These are phyloP conservation scores for Triplophysa bombifrons DNA, from an alignment of 2,797 vertebrate genomes.

Conservation along the genomic window DNA sequence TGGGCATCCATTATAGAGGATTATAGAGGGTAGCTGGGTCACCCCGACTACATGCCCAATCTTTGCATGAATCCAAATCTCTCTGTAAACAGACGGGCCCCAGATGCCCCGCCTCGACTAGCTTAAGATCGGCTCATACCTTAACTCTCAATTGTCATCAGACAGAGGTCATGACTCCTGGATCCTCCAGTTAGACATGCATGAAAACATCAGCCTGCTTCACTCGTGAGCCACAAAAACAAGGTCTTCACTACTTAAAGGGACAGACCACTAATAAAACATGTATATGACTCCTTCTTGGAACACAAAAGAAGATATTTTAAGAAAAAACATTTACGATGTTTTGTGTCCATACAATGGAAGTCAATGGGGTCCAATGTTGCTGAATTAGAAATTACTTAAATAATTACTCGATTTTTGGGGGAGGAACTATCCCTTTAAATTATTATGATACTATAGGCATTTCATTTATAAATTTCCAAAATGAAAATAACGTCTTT, in stretches of 20 bases:
- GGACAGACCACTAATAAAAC: no score
- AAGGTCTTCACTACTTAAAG: neutral
- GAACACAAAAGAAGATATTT: no score
- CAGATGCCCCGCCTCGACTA: neutral
- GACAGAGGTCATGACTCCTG: conserved; percentile 20
- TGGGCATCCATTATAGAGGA: conserved; percentile 50
- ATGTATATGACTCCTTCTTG: no score
- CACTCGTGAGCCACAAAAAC: neutral
- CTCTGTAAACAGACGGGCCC: neutral
- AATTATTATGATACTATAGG: no score
- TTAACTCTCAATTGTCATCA: conserved; percentile 20
- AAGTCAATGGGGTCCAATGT: no score
- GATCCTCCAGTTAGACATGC: conserved; percentile 3
- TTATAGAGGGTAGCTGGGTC: conserved; percentile 47
- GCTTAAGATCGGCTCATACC: conserved; percentile 31
- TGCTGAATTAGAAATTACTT: no score
- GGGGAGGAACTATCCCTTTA: no score
- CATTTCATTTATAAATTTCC: no score
- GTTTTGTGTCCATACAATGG: no score
- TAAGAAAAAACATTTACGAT: no score
- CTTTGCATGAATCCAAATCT: conserved; percentile 16
- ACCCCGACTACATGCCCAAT: conserved; percentile 26
- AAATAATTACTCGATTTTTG: no score
- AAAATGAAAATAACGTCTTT: no score
- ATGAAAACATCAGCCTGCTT: conserved; percentile 11